Evolutionary conservation across 2,797 vertebrate species (phyloP).

Genomic region (Chloroceryle amazona): DNA sequence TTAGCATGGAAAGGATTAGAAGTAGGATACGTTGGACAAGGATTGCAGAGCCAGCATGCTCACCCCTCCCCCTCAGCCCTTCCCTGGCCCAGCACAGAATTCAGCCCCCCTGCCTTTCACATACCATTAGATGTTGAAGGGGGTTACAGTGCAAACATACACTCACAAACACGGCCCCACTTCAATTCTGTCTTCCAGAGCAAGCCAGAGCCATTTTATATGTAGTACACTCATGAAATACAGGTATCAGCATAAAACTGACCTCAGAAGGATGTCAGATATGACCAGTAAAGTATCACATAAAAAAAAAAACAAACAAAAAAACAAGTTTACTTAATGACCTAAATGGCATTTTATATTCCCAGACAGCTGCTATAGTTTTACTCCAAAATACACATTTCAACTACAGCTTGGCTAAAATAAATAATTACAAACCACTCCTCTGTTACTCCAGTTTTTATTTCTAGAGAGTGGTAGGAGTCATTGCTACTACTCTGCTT

Average conservation of each 20-base stretch:
- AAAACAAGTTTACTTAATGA: not conserved
- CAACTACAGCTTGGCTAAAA: not conserved
- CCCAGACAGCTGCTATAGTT: not conserved
- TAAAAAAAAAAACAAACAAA: not conserved
- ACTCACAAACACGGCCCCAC: rapidly evolving
- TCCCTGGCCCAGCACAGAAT: not conserved
- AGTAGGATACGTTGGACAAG: not conserved
- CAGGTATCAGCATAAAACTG: not conserved
- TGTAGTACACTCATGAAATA: not conserved
- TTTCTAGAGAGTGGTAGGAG: not conserved
- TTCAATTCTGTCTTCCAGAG: not conserved
- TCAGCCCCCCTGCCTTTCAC: not conserved
- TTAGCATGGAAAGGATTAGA: not conserved
- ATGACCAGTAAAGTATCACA: not conserved
- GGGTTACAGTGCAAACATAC: not conserved
- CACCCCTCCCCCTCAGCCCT: not conserved
- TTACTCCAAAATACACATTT: not conserved
- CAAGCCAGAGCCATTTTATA: not conserved
- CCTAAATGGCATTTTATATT: not conserved
- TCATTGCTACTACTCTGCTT: not conserved
- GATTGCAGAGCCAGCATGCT: not conserved
- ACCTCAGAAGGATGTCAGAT: not conserved
- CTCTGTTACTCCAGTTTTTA: not conserved
- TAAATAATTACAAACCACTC: not conserved
- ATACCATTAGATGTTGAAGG: rapidly evolving